phyloP scores from a whole-genome alignment of 2,888 invertebrate species.

The Drosophila sordidula region DNA sequence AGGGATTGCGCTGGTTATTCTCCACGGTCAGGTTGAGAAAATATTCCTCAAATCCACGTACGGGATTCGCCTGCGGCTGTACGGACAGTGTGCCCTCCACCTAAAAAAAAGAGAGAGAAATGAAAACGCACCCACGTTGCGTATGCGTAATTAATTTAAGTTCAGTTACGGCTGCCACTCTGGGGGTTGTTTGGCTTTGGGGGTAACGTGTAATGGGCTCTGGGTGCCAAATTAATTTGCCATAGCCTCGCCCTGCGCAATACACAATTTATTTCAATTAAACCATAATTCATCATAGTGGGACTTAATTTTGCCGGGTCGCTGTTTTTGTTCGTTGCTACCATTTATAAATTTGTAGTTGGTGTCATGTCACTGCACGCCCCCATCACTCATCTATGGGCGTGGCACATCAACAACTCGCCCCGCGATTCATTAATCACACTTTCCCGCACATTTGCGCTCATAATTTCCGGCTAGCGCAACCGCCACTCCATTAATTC shows the following conservation, averaged over 20 bases:
- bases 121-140: constrained; percentile 35
- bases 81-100: constrained; percentile 97
- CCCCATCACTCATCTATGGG: constrained; percentile 30
- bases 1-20: constrained; percentile 96
- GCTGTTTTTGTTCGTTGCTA: constrained; percentile 32
- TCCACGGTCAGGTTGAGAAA: constrained; percentile 93
- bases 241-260: constrained; percentile 27
- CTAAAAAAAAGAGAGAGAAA: constrained; percentile 52
- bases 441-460: constrained; percentile 68
- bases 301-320: constrained; percentile 25
- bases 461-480: constrained; percentile 61
- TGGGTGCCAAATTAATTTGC: constrained; percentile 61
- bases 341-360: constrained; percentile 69
- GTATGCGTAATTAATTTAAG: constrained; percentile 68
- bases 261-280: constrained; percentile 80
- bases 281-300: constrained; percentile 75
- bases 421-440: constrained; percentile 71
- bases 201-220: neutral
- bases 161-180: constrained; percentile 20
- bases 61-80: constrained; percentile 96
- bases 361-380: constrained; percentile 53
- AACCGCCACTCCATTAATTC: neutral
- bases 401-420: constrained; percentile 41
- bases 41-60: constrained; percentile 94
- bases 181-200: neutral